These are phyloP conservation scores for Ibidorhyncha struthersii DNA, from an alignment of 2,113 vertebrate genomes.

Conservation along the genomic window DNA sequence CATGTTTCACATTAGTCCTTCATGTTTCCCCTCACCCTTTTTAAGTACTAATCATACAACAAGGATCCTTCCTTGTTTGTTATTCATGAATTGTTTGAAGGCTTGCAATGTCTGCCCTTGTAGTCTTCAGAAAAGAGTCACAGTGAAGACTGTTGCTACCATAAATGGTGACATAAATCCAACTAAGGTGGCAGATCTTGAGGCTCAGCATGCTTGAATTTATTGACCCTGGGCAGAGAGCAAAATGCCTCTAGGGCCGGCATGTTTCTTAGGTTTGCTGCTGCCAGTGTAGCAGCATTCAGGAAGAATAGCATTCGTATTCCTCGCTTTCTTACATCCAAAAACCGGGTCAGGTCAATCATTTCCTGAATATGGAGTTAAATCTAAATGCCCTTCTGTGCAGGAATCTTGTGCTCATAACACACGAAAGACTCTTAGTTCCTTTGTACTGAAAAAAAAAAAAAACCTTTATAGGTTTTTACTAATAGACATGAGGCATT, in stretches of 20 bases:
- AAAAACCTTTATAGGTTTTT: not conserved
- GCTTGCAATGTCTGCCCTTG: not conserved
- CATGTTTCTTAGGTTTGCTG: not conserved
- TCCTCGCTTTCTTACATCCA: not conserved
- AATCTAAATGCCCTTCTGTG: not conserved
- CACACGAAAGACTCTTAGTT: not conserved
- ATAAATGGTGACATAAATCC: slow-evolving; percentile 46
- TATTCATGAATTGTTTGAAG: not conserved
- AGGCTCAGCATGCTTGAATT: not conserved
- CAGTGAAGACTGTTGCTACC: slow-evolving; percentile 1
- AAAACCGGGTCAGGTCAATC: not conserved
- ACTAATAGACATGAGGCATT: not conserved
- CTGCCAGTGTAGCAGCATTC: not conserved
- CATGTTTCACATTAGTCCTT: not conserved
- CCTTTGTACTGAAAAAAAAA: not conserved
- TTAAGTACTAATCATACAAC: not conserved
- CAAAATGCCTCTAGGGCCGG: not conserved
- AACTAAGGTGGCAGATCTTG: not conserved
- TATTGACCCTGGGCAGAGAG: not conserved
- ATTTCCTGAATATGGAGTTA: not conserved
- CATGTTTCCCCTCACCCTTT: not conserved
- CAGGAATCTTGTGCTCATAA: not conserved
- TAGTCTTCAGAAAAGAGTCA: not conserved
- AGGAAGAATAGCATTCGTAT: not conserved
- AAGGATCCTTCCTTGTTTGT: not conserved